phyloP scores from a whole-genome alignment of 2,797 vertebrate genomes.

The Tenualosa ilisha region DNA sequence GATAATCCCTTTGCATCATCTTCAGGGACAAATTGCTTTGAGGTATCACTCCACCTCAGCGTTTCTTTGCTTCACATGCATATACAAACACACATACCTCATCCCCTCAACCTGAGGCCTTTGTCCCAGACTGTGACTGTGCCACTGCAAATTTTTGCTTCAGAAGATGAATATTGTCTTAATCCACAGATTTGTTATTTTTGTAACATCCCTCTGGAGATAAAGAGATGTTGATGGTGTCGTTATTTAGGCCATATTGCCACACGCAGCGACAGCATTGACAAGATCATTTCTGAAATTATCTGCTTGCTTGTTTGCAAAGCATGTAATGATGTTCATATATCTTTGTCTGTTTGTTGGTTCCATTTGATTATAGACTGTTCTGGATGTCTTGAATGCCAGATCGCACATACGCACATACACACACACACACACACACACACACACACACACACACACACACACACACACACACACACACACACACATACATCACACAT shows the following conservation, averaged over 20 bases:
- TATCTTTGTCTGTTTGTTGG: neutral
- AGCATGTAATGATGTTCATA: neutral
- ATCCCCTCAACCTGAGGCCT: neutral
- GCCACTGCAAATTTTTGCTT: neutral
- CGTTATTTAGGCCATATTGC: neutral
- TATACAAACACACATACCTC: slow-evolving; percentile 32
- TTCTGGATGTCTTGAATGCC: neutral
- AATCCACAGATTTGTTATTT: slow-evolving; percentile 3
- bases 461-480: slow-evolving; percentile 13
- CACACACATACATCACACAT: slow-evolving; percentile 26
- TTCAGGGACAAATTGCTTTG: slow-evolving; percentile 35
- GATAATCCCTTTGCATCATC: slow-evolving; percentile 38
- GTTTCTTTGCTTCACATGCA: slow-evolving; percentile 45
- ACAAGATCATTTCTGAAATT: neutral
- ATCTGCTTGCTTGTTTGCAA: neutral
- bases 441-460: slow-evolving; percentile 18
- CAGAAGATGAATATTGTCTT: neutral
- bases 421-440: slow-evolving; percentile 15
- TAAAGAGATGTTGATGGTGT: neutral
- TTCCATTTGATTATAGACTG: neutral
- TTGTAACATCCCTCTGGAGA: neutral
- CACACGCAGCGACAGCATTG: neutral
- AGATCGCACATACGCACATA: neutral
- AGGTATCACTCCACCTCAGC: slow-evolving; percentile 42
- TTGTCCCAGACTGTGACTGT: neutral